Percentiles rank a stretch among this genome's conserved stretches.
phyloP scores from a whole-genome alignment of 2,797 vertebrate species.

The Peromyscus attwateri region DNA sequence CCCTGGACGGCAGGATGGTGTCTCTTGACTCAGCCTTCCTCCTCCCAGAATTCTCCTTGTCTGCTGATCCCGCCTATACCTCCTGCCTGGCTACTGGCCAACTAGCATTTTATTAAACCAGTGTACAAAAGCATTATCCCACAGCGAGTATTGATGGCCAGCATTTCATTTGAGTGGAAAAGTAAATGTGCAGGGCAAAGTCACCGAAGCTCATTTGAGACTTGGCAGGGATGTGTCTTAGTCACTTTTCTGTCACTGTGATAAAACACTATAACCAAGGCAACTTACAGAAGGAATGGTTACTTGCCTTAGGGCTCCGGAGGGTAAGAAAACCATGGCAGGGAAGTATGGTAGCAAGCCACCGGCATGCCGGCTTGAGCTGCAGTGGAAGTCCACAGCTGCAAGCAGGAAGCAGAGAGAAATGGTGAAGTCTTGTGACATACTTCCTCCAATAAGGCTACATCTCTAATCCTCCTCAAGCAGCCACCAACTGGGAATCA shows the following conservation, averaged over 20 bases:
- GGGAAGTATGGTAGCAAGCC: neutral
- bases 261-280: neutral
- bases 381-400: neutral
- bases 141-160: neutral
- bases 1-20: no score
- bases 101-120: no score
- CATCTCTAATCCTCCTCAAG: neutral
- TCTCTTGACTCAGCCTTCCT: no score
- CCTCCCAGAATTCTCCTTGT: no score
- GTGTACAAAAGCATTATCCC: no score
- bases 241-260: neutral
- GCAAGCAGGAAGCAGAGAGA: neutral
- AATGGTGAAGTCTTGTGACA: neutral
- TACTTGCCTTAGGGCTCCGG: neutral
- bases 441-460: neutral
- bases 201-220: neutral
- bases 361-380: neutral
- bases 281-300: neutral
- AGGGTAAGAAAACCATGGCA: neutral
- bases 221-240: no score
- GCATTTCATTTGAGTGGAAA: neutral
- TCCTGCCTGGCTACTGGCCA: no score
- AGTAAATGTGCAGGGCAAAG: neutral
- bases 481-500: neutral
- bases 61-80: no score